These are phyloP conservation scores for Mirounga angustirostris DNA, from an alignment of 2,113 vertebrate species.

Conservation along the genomic window DNA sequence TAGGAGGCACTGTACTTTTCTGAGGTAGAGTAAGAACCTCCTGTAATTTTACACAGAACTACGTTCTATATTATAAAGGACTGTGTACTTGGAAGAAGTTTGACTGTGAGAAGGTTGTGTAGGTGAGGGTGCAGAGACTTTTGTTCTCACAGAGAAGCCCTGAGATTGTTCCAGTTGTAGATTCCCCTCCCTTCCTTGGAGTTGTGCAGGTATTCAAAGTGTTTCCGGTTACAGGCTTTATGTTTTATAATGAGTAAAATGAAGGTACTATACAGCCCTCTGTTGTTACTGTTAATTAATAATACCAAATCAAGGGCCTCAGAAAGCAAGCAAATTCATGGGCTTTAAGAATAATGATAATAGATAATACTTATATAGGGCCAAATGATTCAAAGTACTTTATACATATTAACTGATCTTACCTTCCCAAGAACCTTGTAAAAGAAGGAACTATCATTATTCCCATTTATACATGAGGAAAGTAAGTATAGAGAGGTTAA, in stretches of 20 bases:
- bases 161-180: not conserved
- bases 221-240: not conserved
- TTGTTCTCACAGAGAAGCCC: not conserved
- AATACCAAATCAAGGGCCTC: not conserved
- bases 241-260: not conserved
- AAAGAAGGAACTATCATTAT: not conserved
- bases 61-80: rapidly evolving
- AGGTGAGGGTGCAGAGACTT: rapidly evolving
- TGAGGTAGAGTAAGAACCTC: not conserved
- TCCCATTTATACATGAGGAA: not conserved
- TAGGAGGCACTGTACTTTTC: not conserved
- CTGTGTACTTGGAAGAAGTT: not conserved
- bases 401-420: not conserved
- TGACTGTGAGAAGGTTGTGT: not conserved
- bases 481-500: not conserved
- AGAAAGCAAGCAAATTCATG: not conserved
- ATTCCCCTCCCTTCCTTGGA: not conserved
- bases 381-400: not conserved
- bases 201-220: not conserved
- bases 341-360: not conserved
- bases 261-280: not conserved
- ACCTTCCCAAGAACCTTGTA: not conserved
- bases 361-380: not conserved
- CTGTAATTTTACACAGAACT: not conserved
- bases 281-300: not conserved